Evolutionary conservation across 2,888 invertebrate genomes (phyloP).

Genomic region (Dicycla oo): DNA sequence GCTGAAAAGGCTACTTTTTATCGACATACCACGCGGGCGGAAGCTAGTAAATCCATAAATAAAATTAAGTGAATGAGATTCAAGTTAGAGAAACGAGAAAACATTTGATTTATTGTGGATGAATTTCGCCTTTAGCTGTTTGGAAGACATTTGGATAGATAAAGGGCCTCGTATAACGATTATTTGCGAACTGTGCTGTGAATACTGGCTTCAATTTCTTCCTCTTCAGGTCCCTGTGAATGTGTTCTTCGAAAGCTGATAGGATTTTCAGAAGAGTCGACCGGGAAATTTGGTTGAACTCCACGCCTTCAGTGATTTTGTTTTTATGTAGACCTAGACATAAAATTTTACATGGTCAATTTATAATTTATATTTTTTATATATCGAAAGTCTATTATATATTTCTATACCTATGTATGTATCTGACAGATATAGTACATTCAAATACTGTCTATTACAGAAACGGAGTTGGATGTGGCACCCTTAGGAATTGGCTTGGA

Average conservation of each 20-base stretch:
- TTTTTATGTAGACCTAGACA: conserved; percentile 25
- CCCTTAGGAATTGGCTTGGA: too few species aligned
- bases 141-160: conserved; percentile 72
- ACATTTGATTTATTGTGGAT: background rate
- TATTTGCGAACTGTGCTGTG: conserved; percentile 79
- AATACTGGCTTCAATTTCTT: conserved; percentile 69
- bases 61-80: background rate
- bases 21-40: too few species aligned
- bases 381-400: too few species aligned
- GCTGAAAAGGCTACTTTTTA: too few species aligned
- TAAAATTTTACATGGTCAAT: background rate
- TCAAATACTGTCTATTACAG: too few species aligned
- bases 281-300: conserved; percentile 75
- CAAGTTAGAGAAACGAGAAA: background rate
- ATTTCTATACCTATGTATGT: too few species aligned
- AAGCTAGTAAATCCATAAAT: background rate
- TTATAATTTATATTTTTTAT: too few species aligned
- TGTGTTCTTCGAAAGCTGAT: conserved; percentile 73
- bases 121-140: background rate
- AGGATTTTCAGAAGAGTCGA: conserved; percentile 77
- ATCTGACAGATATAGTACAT: too few species aligned
- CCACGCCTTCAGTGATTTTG: conserved; percentile 67
- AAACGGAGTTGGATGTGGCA: too few species aligned
- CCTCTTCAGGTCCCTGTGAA: conserved; percentile 56
- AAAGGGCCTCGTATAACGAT: conserved; percentile 75